Conservation (phyloP, 2,888 invertebrate species). For the Lutraria lutraria region DNA sequence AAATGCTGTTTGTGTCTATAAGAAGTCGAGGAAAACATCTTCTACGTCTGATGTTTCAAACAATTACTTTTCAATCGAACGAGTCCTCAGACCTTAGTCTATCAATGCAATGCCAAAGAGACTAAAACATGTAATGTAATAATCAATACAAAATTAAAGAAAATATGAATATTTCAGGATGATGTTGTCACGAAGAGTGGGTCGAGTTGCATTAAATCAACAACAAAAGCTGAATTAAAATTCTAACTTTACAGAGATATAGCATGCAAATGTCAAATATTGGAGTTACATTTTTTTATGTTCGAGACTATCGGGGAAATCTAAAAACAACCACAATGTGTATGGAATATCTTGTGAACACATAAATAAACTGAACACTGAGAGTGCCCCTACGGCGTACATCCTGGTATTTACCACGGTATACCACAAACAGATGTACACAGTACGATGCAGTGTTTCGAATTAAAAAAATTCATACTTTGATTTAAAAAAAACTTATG, state of each 20-base stretch:
- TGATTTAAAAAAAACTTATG: conserved; percentile 20
- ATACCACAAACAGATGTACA: not conserved
- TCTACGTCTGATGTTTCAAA: not conserved
- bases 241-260: not conserved
- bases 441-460: too few relatives aligned
- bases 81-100: not conserved
- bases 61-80: not conserved
- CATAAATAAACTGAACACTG: not conserved
- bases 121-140: not conserved
- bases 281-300: not conserved
- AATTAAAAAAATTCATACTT: not conserved
- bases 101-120: not conserved
- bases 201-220: conserved; percentile 8
- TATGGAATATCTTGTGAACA: conserved; percentile 12
- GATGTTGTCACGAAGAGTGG: not conserved
- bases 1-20: not conserved
- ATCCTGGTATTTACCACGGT: not conserved
- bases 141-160: not conserved
- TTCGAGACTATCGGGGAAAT: not conserved
- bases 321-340: conserved; percentile 21
- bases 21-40: not conserved
- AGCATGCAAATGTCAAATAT: not conserved
- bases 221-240: not conserved
- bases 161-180: conserved; percentile 15
- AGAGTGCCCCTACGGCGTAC: not conserved